phyloP scores from a whole-genome alignment of 1,140 invertebrate genomes.

The Hermetia illucens region DNA sequence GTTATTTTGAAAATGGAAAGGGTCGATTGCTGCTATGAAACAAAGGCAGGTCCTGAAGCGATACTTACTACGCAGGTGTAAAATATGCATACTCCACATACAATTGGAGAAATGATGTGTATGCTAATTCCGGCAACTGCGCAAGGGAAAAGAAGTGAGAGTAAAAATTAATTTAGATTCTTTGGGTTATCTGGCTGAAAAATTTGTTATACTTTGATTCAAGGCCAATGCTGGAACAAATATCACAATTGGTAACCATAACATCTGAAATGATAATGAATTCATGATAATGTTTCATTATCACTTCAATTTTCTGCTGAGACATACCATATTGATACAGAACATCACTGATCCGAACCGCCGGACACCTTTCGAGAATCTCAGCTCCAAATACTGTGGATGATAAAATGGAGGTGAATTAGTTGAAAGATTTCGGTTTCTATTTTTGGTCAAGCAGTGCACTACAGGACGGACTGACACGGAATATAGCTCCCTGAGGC shows the following conservation, averaged over 20 bases:
- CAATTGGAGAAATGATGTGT: slow-evolving; percentile 62
- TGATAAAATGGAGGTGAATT: no score
- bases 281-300: neutral
- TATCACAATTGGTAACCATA: slow-evolving; percentile 50
- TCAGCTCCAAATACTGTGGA: slow-evolving; percentile 63
- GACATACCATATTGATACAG: slow-evolving; percentile 50
- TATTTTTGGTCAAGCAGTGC: no score
- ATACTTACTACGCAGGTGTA: slow-evolving; percentile 75
- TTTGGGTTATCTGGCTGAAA: no score
- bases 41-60: no score
- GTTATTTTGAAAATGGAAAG: no score
- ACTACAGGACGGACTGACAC: no score
- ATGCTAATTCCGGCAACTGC: slow-evolving; percentile 73
- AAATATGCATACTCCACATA: slow-evolving; percentile 78
- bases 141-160: slow-evolving; percentile 19
- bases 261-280: slow-evolving; percentile 30
- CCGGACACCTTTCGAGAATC: slow-evolving; percentile 57
- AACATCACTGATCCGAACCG: slow-evolving; percentile 59
- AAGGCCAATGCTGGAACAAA: slow-evolving; percentile 73
- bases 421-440: no score
- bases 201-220: slow-evolving; percentile 42
- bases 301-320: neutral
- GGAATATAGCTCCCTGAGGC: no score
- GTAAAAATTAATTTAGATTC: neutral
- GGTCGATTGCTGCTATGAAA: no score